Evolutionary conservation across 2,888 invertebrate genomes (phyloP), one percentile per base, ranked within the genome.

Genomic region (Embidobia sp.): DNA sequence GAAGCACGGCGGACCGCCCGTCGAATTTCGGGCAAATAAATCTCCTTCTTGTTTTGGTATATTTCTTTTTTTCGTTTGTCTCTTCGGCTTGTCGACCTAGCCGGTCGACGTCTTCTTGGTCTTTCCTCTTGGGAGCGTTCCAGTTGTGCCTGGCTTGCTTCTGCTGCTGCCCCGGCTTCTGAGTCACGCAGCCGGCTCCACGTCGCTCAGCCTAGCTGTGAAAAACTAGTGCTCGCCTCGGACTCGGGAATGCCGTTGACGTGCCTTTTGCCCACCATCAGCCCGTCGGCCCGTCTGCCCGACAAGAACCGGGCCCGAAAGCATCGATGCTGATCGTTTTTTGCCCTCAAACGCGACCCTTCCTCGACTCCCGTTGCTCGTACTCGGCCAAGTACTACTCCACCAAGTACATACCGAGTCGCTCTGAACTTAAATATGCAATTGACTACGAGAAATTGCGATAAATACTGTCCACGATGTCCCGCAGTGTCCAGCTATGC

Each of bases 21-120:
- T 84, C 84, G 86, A 87, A 88, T 86, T 86, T 86, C 87, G 85
- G 82, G 83, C 87, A 86, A 86, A 88, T 89, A 89, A 88, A 88
- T 88, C 88, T 87, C 82, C 80, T 77, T 37, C 73, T 63, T 79
- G 79, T 37, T 37, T 57, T 64, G 33, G 55, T 51, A 53, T 53
- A 48, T 29, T 55, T 19, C 22, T 53, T 67, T 63, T 67, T 63
- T 67, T 10, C 7, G 42, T 35, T 49, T 35, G 42, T 37, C 49
- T 66, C 44, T n/a, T 40, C 51, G 29, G 37, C 26, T 53, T n/a
- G 59, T 18, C 67, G 51, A 27, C 42, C 46, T 19, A 18, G 51
- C 22, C 51, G 44, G n/a, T n/a, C n/a, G n/a, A n/a, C n/a, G n/a
- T 53, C 61, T 63, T 67, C 55, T 67, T 10, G 3, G n/a, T n/a